Evolutionary conservation across 2,797 vertebrate species (phyloP).

Genomic region (Hapalemur alaotrensis): DNA sequence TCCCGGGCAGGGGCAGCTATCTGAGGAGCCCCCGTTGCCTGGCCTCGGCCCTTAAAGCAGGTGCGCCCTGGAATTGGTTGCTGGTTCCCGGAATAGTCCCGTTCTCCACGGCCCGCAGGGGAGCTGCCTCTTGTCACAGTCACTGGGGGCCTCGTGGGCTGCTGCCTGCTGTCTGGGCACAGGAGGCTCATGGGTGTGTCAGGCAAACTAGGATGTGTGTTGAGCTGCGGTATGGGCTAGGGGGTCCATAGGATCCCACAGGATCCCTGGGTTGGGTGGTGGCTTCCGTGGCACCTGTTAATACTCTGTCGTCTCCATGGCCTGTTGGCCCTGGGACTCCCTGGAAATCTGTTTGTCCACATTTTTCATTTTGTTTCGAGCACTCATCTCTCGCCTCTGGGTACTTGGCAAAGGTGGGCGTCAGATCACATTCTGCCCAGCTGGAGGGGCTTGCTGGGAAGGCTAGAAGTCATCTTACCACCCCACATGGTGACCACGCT

Average conservation of each 20-base stretch:
- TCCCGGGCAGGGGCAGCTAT: fast-evolving
- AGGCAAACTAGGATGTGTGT: not conserved
- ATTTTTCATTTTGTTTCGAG: not conserved
- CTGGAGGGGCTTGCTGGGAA: not conserved
- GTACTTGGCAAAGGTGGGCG: not conserved
- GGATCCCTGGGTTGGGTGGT: not conserved
- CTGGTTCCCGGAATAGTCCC: not conserved
- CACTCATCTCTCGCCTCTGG: not conserved
- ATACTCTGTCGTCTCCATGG: not conserved
- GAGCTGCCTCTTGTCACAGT: not conserved
- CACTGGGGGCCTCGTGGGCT: not conserved
- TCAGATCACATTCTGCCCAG: not conserved
- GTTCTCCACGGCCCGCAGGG: not conserved
- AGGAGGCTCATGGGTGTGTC: not conserved
- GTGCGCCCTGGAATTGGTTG: not conserved
- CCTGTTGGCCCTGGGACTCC: not conserved
- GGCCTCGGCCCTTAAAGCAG: not conserved
- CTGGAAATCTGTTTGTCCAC: not conserved
- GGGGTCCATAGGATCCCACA: fast-evolving
- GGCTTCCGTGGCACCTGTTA: not conserved
- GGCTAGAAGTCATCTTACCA: not conserved
- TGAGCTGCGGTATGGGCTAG: not conserved
- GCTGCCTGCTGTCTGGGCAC: not conserved
- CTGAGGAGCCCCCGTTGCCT: not conserved
- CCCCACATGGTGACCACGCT: not conserved